Conservation (phyloP, 2,797 vertebrate genomes). For the Gastrophryne carolinensis region DNA sequence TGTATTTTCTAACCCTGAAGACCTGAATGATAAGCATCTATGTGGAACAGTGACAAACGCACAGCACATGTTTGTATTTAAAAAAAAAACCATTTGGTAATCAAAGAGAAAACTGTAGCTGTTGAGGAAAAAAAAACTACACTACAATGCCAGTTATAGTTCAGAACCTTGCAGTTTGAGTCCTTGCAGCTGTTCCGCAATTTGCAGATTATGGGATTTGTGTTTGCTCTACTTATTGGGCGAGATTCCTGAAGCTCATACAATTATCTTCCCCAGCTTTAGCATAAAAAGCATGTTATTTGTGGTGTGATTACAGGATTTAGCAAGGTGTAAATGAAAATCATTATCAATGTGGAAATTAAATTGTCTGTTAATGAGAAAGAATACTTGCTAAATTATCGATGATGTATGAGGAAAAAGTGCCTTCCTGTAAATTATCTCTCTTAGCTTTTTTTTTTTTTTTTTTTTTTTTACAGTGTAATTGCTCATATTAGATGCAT, state of each 20-base stretch:
- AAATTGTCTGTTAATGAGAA: conserved; percentile 31
- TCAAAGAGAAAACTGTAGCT: no score
- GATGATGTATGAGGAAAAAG: conserved; percentile 6
- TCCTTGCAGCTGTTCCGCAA: conserved; percentile 2
- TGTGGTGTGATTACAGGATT: conserved; percentile 29
- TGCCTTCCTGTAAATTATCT: conserved; percentile 6
- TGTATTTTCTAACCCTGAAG: no score
- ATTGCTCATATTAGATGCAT: neutral
- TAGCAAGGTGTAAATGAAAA: conserved; percentile 37
- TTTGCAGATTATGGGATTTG: neutral
- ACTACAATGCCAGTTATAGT: neutral
- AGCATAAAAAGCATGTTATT: conserved; percentile 35
- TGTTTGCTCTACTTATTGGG: conserved; percentile 11
- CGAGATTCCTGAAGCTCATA: conserved; percentile 14
- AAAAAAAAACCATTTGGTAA: neutral
- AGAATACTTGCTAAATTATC: conserved; percentile 4
- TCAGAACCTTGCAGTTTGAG: neutral
- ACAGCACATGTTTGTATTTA: no score
- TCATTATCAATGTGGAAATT: conserved; percentile 36
- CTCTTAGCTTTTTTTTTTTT: neutral
- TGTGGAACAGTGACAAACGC: no score
- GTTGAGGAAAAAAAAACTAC: neutral
- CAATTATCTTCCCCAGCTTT: conserved; percentile 30
- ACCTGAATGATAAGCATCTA: no score
- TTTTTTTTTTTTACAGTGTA: neutral